phyloP scores from a whole-genome alignment of 2,113 vertebrate species.

The Vidua chalybeata region DNA sequence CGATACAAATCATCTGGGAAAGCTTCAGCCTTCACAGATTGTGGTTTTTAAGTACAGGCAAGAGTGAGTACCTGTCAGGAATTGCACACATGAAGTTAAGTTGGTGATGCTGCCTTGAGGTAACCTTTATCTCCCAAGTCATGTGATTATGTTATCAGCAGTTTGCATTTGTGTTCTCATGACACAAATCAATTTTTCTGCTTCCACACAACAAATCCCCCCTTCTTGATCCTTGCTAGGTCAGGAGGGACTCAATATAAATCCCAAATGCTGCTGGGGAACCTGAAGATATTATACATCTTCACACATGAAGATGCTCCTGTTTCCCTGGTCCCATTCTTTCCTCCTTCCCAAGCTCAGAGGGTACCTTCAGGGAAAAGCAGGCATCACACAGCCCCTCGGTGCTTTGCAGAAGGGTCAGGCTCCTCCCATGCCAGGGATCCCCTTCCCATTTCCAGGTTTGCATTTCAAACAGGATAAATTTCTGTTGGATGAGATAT shows the following conservation, averaged over 20 bases:
- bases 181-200: not conserved
- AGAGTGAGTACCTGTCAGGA: not conserved
- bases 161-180: not conserved
- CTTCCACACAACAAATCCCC: not conserved
- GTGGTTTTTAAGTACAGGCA: not conserved
- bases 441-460: not conserved
- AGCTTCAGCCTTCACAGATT: not conserved
- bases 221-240: not conserved
- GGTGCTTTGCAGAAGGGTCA: not conserved
- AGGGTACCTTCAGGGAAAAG: not conserved
- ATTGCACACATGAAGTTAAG: rapidly evolving
- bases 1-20: not conserved
- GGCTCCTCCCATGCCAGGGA: not conserved
- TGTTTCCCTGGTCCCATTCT: not conserved
- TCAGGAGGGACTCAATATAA: not conserved
- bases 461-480: not conserved
- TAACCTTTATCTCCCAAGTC: not conserved
- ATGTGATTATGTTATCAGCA: not conserved
- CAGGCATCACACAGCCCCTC: rapidly evolving
- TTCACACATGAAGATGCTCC: too few species aligned
- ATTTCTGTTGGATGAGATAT: not conserved
- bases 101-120: not conserved
- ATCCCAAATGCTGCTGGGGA: not conserved
- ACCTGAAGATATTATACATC: not conserved
- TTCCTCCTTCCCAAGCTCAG: not conserved